Evolutionary conservation across 2,113 vertebrate species (phyloP).

Genomic region (Lanius ludovicianus): DNA sequence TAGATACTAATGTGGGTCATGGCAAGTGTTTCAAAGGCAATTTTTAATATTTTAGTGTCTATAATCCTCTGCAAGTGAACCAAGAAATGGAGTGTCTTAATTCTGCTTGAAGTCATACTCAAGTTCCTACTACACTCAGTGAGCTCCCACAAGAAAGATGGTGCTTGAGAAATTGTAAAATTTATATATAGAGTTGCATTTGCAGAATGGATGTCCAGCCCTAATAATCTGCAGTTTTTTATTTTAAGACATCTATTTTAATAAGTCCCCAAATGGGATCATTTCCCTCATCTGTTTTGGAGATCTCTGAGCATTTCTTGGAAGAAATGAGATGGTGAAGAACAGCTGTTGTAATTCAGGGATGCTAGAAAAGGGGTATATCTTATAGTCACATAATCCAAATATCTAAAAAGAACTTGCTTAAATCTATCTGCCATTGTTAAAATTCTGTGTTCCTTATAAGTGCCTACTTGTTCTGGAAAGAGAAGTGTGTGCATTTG

Average conservation of each 20-base stretch:
- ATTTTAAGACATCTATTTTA: neutral
- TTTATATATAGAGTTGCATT: neutral
- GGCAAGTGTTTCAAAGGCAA: neutral
- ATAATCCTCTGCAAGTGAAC: neutral
- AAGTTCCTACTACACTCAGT: neutral
- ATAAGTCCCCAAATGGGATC: neutral
- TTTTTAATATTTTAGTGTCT: slow-evolving; percentile 10
- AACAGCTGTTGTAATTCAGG: neutral
- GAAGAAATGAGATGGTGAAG: neutral
- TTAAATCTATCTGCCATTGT: neutral
- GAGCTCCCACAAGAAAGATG: neutral
- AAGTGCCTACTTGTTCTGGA: neutral
- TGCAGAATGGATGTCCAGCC: neutral
- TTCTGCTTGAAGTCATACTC: neutral
- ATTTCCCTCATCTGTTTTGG: neutral
- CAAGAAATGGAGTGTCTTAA: neutral
- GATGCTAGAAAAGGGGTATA: neutral
- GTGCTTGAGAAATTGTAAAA: neutral
- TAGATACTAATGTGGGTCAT: neutral
- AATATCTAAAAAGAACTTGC: neutral
- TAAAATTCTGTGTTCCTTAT: neutral
- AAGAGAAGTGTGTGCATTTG: neutral
- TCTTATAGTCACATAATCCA: neutral
- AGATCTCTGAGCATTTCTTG: neutral
- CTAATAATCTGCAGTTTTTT: neutral